These are phyloP conservation scores for Parochlus steinenii DNA, from an alignment of 2,888 invertebrate species.

Conservation along the genomic window DNA sequence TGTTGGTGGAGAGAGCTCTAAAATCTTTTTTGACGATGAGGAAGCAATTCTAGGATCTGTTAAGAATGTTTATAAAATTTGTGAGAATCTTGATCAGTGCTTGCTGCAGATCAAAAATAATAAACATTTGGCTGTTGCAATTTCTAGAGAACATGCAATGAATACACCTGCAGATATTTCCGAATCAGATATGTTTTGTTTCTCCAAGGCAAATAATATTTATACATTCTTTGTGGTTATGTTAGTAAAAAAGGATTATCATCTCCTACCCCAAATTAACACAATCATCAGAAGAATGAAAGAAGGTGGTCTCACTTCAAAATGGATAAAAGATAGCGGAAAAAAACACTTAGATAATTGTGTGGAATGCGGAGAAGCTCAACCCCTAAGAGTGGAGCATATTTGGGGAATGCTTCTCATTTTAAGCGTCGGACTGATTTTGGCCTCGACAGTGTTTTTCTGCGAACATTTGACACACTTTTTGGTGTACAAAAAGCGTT, in stretches of 20 bases:
- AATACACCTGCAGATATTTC: conserved; percentile 26
- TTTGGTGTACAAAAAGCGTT: too few species aligned
- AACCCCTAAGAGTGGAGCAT: too few species aligned
- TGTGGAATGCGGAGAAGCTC: too few species aligned
- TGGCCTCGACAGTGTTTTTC: too few species aligned
- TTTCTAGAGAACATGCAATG: conserved; percentile 24
- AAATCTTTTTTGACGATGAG: background rate
- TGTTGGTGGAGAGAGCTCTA: conserved; percentile 19
- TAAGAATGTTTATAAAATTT: conserved; percentile 20
- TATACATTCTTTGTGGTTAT: conserved; percentile 26
- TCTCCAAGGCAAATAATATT: conserved; percentile 24
- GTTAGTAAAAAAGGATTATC: conserved; percentile 24
- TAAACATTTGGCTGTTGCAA: conserved; percentile 22
- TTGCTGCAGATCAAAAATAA: conserved; percentile 20
- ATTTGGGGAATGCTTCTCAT: too few species aligned
- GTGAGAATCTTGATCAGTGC: conserved; percentile 25
- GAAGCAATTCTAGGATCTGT: conserved; percentile 23
- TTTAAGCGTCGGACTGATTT: too few species aligned
- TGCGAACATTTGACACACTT: too few species aligned
- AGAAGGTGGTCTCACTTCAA: conserved; percentile 27
- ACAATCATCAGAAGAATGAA: conserved; percentile 24
- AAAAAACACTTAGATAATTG: too few species aligned
- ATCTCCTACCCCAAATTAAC: conserved; percentile 25
- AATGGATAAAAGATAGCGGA: too few species aligned
- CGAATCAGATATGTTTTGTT: conserved; percentile 28